Conservation (phyloP, 2,113 vertebrate species). For the Haemorhous mexicanus region DNA sequence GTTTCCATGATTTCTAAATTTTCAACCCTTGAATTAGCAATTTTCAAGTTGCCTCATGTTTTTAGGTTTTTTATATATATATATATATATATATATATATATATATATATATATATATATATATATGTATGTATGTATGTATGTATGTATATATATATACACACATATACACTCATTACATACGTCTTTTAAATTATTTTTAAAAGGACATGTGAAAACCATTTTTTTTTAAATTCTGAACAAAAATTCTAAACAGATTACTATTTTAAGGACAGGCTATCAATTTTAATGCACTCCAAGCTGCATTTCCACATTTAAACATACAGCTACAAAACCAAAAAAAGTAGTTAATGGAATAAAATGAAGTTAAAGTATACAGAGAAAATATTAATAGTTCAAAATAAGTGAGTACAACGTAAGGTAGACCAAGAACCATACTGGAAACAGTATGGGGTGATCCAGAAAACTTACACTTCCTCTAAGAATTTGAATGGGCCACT, state of each 20-base stretch:
- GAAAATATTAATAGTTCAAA: neutral
- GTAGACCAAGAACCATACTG: neutral
- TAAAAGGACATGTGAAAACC: neutral
- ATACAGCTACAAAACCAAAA: neutral
- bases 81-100: no score
- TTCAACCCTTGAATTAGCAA: neutral
- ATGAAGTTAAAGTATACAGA: neutral
- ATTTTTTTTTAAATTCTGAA: neutral
- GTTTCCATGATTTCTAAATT: neutral
- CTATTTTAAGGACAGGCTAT: neutral
- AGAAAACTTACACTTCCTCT: neutral
- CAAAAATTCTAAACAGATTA: neutral
- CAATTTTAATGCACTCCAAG: neutral
- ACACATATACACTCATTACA: neutral
- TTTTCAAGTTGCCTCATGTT: neutral
- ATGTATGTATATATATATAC: no score
- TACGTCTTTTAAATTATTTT: neutral
- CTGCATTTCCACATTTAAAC: neutral
- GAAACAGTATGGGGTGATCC: neutral
- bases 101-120: no score
- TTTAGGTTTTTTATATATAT: neutral
- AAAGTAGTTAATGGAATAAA: neutral
- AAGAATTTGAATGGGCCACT: neutral
- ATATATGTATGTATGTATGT: no score
- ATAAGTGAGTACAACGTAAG: neutral